Percentiles rank a stretch among this genome's conserved stretches.
These are phyloP conservation scores for Actias luna DNA, from an alignment of 2,888 invertebrate genomes.

Conservation along the genomic window DNA sequence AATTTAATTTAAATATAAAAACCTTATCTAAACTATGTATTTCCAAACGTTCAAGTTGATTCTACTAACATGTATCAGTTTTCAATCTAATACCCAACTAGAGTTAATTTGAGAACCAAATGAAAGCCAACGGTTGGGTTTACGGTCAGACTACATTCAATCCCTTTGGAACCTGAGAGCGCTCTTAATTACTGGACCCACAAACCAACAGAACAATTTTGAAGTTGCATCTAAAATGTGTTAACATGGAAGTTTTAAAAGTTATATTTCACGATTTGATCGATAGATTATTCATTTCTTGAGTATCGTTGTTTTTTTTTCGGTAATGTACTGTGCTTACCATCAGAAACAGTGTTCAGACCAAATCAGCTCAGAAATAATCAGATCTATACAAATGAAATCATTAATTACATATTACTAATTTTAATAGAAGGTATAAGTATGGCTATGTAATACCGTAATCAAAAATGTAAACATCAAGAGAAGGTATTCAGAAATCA, in stretches of 20 bases:
- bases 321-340: too few relatives aligned
- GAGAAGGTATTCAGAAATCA: constrained; percentile 22
- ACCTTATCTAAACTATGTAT: background rate
- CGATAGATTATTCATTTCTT: too few relatives aligned
- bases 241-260: background rate
- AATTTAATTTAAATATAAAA: constrained; percentile 34
- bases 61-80: constrained; percentile 20
- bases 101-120: constrained; percentile 51
- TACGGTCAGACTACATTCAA: constrained; percentile 49
- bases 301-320: too few relatives aligned
- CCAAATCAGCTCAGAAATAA: too few relatives aligned
- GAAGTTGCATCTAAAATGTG: constrained; percentile 41
- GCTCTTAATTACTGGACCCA: constrained; percentile 54
- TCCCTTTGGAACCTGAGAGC: constrained; percentile 43
- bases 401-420: too few relatives aligned
- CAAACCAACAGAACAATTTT: constrained; percentile 29
- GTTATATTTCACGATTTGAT: too few relatives aligned
- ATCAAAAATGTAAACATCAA: too few relatives aligned
- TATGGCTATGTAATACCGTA: too few relatives aligned
- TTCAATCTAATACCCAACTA: constrained; percentile 34
- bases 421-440: too few relatives aligned
- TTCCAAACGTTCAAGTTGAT: background rate
- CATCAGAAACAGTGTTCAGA: too few relatives aligned
- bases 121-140: constrained; percentile 58
- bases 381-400: too few relatives aligned